Evolutionary conservation across 2,113 vertebrate species (phyloP).

Genomic region (Otocyon megalotis): DNA sequence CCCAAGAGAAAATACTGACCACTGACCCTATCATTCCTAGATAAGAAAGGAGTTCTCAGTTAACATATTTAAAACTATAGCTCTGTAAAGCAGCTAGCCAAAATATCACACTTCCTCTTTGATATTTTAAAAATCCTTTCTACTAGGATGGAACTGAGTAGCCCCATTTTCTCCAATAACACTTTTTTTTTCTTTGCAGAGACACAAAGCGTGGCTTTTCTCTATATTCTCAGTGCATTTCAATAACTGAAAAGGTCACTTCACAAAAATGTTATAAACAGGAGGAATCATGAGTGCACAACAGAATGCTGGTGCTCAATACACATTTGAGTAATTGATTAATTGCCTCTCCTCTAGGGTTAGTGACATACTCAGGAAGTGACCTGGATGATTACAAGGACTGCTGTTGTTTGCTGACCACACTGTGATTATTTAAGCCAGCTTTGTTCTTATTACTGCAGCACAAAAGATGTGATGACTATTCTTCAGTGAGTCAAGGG

Average conservation of each 20-base stretch:
- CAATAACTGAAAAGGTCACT: constrained; percentile 53
- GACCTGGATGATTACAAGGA: not conserved
- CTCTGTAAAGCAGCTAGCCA: constrained; percentile 14
- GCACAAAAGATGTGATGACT: constrained; percentile 63
- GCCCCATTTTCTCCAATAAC: not conserved
- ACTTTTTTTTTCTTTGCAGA: not conserved
- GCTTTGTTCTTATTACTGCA: constrained; percentile 48
- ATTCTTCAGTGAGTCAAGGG: constrained; percentile 60
- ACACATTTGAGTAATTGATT: constrained; percentile 12
- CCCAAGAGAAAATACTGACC: constrained; percentile 48
- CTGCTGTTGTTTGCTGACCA: constrained; percentile 28
- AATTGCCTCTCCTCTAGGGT: constrained; percentile 41
- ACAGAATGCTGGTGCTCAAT: not conserved
- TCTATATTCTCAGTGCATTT: constrained; percentile 18
- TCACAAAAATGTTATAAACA: constrained; percentile 57
- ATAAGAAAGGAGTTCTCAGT: constrained; percentile 28
- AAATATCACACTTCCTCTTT: not conserved
- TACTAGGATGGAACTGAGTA: not conserved
- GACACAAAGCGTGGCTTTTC: constrained; percentile 16
- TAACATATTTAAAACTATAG: not conserved
- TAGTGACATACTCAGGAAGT: constrained; percentile 68
- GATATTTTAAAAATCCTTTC: constrained; percentile 18
- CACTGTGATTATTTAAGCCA: constrained; percentile 58
- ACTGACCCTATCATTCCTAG: not conserved
- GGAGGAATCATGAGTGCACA: not conserved